Evolutionary conservation across 2,797 vertebrate species (phyloP).

Genomic region (Pseudochaenichthys georgianus): DNA sequence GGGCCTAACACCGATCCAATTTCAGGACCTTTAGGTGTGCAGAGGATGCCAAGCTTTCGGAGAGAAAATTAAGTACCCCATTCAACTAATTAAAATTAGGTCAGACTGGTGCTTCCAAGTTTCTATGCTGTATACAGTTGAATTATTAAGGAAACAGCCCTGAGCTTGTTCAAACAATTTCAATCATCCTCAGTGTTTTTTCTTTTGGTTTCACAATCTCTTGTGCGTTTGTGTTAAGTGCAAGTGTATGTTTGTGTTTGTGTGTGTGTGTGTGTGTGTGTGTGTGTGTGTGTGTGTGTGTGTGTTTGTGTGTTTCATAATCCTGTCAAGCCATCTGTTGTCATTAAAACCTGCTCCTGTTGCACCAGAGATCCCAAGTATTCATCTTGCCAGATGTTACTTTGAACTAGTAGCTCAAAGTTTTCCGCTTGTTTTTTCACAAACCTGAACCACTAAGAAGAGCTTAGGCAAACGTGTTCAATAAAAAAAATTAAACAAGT

Average conservation of each 20-base stretch:
- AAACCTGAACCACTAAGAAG: conserved; percentile 3
- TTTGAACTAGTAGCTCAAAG: conserved; percentile 48
- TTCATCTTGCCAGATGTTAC: conserved; percentile 56
- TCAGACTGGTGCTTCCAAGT: conserved; percentile 50
- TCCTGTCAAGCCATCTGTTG: conserved; percentile 73
- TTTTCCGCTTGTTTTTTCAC: conserved; percentile 33
- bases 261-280: conserved; percentile 37
- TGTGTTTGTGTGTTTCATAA: too few relatives aligned
- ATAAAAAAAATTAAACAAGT: background rate
- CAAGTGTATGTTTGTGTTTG: conserved; percentile 15
- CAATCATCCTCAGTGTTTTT: conserved; percentile 23
- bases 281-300: conserved; percentile 47
- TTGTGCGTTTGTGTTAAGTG: conserved; percentile 21
- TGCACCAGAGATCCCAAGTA: conserved; percentile 33
- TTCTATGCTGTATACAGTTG: conserved; percentile 62
- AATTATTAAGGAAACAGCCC: conserved; percentile 56
- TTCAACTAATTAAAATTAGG: conserved; percentile 72
- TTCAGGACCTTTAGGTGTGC: conserved; percentile 38
- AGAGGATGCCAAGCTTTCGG: conserved; percentile 43
- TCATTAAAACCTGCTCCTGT: conserved; percentile 69
- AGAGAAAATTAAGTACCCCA: conserved; percentile 62
- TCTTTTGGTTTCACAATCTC: conserved; percentile 37
- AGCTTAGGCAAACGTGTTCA: conserved; percentile 5
- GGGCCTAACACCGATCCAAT: conserved; percentile 37
- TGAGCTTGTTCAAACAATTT: conserved; percentile 32